Conservation (phyloP, 2,888 invertebrate genomes). For the Beris morrisii region DNA sequence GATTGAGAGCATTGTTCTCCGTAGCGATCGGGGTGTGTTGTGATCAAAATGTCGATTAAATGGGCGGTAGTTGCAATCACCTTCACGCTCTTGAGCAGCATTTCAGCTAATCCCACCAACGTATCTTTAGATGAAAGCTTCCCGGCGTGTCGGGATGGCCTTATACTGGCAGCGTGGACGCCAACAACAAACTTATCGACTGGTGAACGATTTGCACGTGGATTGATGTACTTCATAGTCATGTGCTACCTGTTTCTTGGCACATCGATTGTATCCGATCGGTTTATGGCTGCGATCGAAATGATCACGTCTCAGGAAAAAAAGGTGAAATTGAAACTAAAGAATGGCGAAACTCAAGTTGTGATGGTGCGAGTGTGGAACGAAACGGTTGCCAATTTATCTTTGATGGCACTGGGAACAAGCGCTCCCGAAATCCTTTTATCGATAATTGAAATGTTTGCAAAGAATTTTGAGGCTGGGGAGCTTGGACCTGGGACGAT, state of each 20-base stretch:
- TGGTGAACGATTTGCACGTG: slow-evolving; percentile 75
- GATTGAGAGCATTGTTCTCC: no score
- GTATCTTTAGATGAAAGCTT: no score
- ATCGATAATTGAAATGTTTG: slow-evolving; percentile 92
- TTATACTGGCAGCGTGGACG: slow-evolving; percentile 84
- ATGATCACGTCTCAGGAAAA: slow-evolving; percentile 94
- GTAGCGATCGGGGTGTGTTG: no score
- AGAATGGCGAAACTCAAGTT: slow-evolving; percentile 80
- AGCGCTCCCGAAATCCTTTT: slow-evolving; percentile 94
- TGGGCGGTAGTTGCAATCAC: background rate
- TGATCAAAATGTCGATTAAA: slow-evolving; percentile 10
- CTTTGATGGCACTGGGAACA: slow-evolving; percentile 93
- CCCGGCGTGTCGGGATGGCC: slow-evolving; percentile 71
- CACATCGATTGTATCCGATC: slow-evolving; percentile 92
- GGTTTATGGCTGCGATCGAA: slow-evolving; percentile 97
- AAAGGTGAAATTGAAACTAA: slow-evolving; percentile 83
- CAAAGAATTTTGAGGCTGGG: slow-evolving; percentile 87
- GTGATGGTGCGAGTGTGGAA: slow-evolving; percentile 92
- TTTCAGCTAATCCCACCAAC: background rate
- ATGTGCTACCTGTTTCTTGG: slow-evolving; percentile 92
- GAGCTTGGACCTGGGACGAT: slow-evolving; percentile 94
- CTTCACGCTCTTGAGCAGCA: background rate
- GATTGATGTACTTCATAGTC: slow-evolving; percentile 78
- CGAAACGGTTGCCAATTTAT: slow-evolving; percentile 93
- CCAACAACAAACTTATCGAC: slow-evolving; percentile 71